phyloP scores from a whole-genome alignment of 2,888 invertebrate genomes.

The Spialia ferax region DNA sequence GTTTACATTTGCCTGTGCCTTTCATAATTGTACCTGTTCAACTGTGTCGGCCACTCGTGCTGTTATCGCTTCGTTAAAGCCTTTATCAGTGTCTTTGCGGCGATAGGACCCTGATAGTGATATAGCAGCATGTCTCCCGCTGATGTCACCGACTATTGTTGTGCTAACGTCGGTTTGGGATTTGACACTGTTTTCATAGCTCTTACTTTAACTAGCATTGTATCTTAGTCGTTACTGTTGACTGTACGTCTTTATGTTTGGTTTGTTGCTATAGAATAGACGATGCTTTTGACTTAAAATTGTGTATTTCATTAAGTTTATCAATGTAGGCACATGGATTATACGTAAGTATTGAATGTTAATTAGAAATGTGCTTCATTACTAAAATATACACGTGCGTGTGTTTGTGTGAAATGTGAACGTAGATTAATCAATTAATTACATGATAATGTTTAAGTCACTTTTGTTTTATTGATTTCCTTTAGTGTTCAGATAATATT shows the following conservation, averaged over 20 bases:
- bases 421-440: background rate
- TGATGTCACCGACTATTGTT: conserved; percentile 47
- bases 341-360: no score
- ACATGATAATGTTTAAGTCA: background rate
- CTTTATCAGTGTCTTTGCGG: conserved; percentile 49
- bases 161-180: conserved; percentile 25
- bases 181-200: conserved; percentile 23
- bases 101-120: conserved; percentile 49
- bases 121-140: conserved; percentile 44
- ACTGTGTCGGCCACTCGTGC: conserved; percentile 46
- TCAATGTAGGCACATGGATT: no score
- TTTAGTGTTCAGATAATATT: background rate
- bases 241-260: background rate
- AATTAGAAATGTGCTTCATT: background rate
- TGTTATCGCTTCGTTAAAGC: conserved; percentile 49
- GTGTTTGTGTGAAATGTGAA: background rate
- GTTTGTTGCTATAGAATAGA: no score
- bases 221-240: background rate
- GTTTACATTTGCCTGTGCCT: conserved; percentile 1
- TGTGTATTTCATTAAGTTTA: no score
- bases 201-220: background rate
- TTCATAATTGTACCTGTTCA: conserved; percentile 24
- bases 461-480: background rate
- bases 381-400: background rate
- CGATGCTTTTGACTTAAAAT: background rate